Evolutionary conservation across 2,113 vertebrate genomes (phyloP), one percentile per base, ranked within the genome.

Genomic region (Gavialis gangeticus): DNA sequence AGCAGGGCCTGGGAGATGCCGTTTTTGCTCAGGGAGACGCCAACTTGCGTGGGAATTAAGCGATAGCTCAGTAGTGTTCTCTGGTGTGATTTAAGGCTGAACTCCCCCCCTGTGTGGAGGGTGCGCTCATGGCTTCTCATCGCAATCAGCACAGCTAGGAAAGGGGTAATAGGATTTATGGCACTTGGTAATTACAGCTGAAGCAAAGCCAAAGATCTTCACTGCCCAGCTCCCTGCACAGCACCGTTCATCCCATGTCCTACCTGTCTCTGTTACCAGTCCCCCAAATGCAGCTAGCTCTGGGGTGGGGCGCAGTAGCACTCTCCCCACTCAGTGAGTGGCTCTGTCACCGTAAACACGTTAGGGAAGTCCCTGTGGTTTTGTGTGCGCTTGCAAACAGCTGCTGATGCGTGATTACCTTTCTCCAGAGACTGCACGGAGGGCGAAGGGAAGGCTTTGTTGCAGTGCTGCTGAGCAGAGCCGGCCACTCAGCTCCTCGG

Each of bases 301-400:
- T 18, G 11, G 85, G 67, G 81, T 78, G 88, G 81, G 22, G 60
- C 82, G 1, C 30, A 64, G 81, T 67, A 60, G 78, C 82, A 62
- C 83, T 2, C 79, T 88, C 64, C 66, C 94, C 95, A 88, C 56
- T 94, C 63, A 87, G 60, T 86, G 79, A 79, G 94, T 83, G 84
- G 22, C 82, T 85, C 88, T 94, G 88, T 85, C 95, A 79, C 67
- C 18, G 79, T 10, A 76, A 87, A 94, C 85, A 14, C 28, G 1
- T 73, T 92, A 54, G 17, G 27, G 2, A 79, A 59, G 75, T 80
- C 75, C 87, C 58, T 92, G 91, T 37, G n/a, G 25, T 55, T 89
- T 82, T 22, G 56, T 25, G 3, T 3, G 1, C 22, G 16, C n/a
- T 67, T 79, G 1, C 1, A 62, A 88, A 84, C 91, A 91, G 90